These are phyloP conservation scores for Eledone cirrhosa DNA, from an alignment of 2,888 invertebrate genomes.

Conservation along the genomic window DNA sequence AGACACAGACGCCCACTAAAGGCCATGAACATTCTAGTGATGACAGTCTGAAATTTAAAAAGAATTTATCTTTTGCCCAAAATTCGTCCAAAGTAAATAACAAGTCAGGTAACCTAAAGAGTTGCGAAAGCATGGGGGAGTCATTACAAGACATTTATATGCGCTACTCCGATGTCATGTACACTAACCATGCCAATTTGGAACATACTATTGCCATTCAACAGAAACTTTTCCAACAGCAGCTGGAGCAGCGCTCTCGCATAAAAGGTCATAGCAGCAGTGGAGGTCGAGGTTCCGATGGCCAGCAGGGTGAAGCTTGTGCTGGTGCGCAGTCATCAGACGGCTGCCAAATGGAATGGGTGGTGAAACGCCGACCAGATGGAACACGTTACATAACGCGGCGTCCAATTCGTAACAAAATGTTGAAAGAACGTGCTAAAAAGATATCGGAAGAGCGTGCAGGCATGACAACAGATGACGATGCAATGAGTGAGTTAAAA, in stretches of 20 bases:
- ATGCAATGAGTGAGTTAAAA: constrained; percentile 81
- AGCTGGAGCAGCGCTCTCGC: constrained; percentile 49
- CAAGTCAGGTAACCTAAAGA: constrained; percentile 8
- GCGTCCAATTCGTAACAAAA: constrained; percentile 75
- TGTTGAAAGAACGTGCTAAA: constrained; percentile 76
- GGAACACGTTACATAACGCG: constrained; percentile 81
- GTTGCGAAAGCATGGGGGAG: constrained; percentile 45
- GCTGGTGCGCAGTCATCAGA: constrained; percentile 46
- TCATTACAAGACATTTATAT: constrained; percentile 63
- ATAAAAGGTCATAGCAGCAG: constrained; percentile 16
- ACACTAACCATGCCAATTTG: constrained; percentile 76
- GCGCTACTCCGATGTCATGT: constrained; percentile 74
- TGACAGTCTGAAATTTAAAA: constrained; percentile 39
- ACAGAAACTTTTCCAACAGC: constrained; percentile 71
- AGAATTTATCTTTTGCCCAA: background rate
- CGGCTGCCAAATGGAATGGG: constrained; percentile 72
- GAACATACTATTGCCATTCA: constrained; percentile 77
- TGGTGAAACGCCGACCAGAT: constrained; percentile 80
- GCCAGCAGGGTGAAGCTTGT: constrained; percentile 34
- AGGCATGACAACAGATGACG: constrained; percentile 79
- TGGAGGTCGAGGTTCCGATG: constrained; percentile 30
- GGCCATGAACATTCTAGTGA: constrained; percentile 54
- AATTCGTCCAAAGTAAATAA: background rate
- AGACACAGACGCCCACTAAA: constrained; percentile 59
- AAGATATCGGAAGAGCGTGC: constrained; percentile 76